These are phyloP conservation scores for Trichosurus vulpecula DNA, from an alignment of 2,797 vertebrate genomes.

Conservation along the genomic window DNA sequence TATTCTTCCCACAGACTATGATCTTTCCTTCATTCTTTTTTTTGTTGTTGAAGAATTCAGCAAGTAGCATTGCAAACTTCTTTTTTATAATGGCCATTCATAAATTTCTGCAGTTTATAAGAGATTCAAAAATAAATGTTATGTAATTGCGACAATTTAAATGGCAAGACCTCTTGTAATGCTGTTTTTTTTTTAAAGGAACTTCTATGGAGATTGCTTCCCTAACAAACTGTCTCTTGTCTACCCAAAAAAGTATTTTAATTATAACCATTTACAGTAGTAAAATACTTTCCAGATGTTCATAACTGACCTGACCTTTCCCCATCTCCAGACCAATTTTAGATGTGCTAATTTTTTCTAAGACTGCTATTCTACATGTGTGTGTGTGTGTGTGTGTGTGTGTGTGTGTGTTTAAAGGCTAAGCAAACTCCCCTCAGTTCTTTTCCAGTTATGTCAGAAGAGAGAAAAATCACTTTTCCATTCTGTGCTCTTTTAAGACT, in stretches of 20 bases:
- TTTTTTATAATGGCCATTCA: accelerated
- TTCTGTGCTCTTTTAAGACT: not conserved
- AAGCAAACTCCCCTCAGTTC: not conserved
- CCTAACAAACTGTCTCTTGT: not conserved
- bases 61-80: accelerated
- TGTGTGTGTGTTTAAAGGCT: not conserved
- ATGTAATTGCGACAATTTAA: not conserved
- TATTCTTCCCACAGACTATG: accelerated
- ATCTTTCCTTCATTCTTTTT: not conserved
- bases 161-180: not conserved
- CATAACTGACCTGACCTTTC: accelerated
- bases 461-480: not conserved
- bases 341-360: not conserved
- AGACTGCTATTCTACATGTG: not conserved
- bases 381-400: accelerated
- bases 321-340: accelerated
- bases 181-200: not conserved
- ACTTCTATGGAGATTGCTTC: not conserved
- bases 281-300: not conserved
- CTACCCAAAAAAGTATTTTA: not conserved
- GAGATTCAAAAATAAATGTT: not conserved
- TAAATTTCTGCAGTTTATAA: not conserved
- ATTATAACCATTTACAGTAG: not conserved
- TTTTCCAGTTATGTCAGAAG: not conserved
- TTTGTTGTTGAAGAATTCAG: not conserved